Conservation (phyloP, 2,888 invertebrate species). For the Lamellibrachia columna region DNA sequence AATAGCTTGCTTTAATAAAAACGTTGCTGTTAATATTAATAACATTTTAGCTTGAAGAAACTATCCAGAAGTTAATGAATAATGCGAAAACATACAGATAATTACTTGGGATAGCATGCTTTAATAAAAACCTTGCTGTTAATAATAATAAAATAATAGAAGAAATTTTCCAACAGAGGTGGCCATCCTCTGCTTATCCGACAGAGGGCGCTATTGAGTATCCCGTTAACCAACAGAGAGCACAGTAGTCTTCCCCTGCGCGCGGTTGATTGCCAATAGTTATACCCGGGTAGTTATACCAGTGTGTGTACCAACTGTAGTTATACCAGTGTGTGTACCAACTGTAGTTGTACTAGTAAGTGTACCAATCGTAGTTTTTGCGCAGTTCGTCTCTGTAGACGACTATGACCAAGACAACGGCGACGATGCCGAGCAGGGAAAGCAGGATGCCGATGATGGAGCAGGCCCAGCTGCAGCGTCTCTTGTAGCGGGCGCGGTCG, state of each 20-base stretch:
- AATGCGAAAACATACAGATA: neutral
- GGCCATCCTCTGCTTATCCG: neutral
- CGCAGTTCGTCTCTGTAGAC: slow-evolving; percentile 21
- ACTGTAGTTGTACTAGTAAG: neutral
- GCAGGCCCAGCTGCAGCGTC: slow-evolving; percentile 33
- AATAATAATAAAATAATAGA: no score
- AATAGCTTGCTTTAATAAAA: no score
- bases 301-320: no score
- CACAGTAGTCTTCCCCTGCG: neutral
- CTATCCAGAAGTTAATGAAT: no score
- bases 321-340: no score
- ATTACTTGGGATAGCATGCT: neutral
- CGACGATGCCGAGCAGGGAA: slow-evolving; percentile 19
- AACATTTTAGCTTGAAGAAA: no score
- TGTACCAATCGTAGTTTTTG: neutral
- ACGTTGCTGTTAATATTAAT: no score
- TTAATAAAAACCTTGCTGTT: neutral
- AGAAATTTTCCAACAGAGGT: neutral
- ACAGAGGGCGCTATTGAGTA: neutral
- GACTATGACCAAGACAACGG: slow-evolving; percentile 22
- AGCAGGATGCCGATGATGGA: slow-evolving; percentile 28
- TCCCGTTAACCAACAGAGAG: neutral
- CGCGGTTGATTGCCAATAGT: neutral
- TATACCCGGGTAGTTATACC: neutral
- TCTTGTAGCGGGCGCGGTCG: slow-evolving; percentile 29